phyloP scores from a whole-genome alignment of 2,888 invertebrate genomes.

The Mesorhabditis spiculigera region DNA sequence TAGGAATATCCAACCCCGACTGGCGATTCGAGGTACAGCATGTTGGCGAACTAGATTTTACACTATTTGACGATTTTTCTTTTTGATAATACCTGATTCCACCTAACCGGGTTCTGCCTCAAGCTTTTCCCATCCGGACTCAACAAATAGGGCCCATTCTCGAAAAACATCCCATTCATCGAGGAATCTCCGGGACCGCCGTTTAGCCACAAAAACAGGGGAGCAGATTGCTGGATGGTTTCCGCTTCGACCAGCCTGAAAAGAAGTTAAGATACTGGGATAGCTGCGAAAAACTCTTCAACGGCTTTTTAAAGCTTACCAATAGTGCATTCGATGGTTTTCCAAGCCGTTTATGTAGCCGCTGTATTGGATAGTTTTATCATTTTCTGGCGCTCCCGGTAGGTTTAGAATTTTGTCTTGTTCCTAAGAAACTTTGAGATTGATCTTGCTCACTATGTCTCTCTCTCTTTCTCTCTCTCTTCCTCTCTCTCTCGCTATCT shows the following conservation, averaged over 20 bases:
- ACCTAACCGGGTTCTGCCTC: conserved; percentile 36
- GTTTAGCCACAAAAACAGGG: conserved; percentile 39
- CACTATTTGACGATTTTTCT: not conserved
- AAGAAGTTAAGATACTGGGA: not conserved
- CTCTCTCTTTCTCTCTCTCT: too few species aligned
- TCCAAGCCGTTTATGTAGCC: conserved; percentile 53
- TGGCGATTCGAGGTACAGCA: conserved; percentile 64
- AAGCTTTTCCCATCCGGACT: conserved; percentile 37
- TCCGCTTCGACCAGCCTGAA: conserved; percentile 38
- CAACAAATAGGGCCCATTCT: conserved; percentile 60
- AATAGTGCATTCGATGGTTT: conserved; percentile 59
- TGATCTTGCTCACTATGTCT: too few species aligned
- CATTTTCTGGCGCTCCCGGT: conserved; percentile 22
- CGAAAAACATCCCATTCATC: conserved; percentile 60
- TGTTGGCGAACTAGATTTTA: conserved; percentile 60
- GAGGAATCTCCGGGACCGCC: conserved; percentile 62
- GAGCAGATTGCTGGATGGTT: conserved; percentile 23
- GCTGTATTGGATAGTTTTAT: conserved; percentile 27
- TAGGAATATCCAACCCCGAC: conserved; percentile 66
- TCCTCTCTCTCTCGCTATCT: too few species aligned
- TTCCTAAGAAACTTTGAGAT: conserved; percentile 10
- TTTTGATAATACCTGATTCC: conserved; percentile 42
- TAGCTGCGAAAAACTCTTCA: not conserved
- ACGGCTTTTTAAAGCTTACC: conserved; percentile 42
- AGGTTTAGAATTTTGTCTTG: conserved; percentile 26